A percentile compares a stretch with the other conserved stretches of the same genome.
These are phyloP conservation scores for Athene noctua DNA, from an alignment of 2,113 vertebrate genomes.

Conservation along the genomic window DNA sequence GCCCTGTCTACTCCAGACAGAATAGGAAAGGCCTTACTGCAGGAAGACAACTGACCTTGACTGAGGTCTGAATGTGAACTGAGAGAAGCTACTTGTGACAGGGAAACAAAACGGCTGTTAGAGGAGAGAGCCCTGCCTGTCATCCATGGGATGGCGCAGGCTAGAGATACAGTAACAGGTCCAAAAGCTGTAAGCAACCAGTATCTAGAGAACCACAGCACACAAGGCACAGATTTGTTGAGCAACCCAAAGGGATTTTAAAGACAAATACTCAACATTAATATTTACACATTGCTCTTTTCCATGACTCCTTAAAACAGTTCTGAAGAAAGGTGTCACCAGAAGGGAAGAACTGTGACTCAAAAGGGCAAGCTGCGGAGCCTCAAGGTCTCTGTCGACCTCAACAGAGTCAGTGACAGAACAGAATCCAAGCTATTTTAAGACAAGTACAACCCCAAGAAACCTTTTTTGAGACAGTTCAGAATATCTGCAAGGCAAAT, in stretches of 20 bases:
- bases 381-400: constrained; percentile 17
- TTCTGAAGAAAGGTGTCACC: constrained; percentile 9
- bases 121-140: neutral
- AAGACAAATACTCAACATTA: constrained; percentile 44
- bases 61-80: neutral
- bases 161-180: neutral
- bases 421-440: constrained; percentile 45
- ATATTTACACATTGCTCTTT: constrained; percentile 55
- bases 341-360: neutral
- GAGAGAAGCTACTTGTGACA: neutral
- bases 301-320: constrained; percentile 4
- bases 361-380: neutral
- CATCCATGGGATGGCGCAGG: neutral
- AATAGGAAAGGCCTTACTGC: neutral
- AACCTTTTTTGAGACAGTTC: constrained; percentile 35
- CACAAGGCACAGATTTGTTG: neutral
- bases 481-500: constrained; percentile 65
- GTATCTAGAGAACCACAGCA: neutral
- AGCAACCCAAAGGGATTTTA: neutral
- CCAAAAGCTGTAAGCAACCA: neutral
- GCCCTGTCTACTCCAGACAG: neutral
- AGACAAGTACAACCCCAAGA: constrained; percentile 30
- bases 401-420: neutral
- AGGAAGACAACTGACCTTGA: neutral
- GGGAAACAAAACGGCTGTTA: neutral